phyloP scores from a whole-genome alignment of 2,888 invertebrate genomes.

The Leucoma salicis region DNA sequence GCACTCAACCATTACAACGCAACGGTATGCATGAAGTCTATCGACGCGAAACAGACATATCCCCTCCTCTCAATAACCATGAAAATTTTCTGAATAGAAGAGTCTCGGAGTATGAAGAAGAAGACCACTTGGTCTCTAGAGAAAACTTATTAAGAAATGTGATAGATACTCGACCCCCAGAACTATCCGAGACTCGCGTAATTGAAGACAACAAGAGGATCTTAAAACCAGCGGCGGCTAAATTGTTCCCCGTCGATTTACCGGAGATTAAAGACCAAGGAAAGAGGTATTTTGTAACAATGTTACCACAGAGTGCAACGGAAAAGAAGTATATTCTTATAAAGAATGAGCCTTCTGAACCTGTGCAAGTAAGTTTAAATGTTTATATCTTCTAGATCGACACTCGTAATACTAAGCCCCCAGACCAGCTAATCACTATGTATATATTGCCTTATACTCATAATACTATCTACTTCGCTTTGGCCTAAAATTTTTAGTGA shows the following conservation, averaged over 20 bases:
- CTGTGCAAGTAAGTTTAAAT: constrained; percentile 61
- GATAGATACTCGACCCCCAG: constrained; percentile 52
- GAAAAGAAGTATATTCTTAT: constrained; percentile 86
- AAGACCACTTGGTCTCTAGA: constrained; percentile 56
- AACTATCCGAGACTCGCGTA: constrained; percentile 60
- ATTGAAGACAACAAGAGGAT: constrained; percentile 62
- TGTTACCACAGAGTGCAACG: constrained; percentile 62
- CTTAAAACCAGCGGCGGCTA: constrained; percentile 70
- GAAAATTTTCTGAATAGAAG: constrained; percentile 67
- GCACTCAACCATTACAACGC: constrained; percentile 46
- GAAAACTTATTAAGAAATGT: constrained; percentile 49
- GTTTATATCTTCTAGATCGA: neutral
- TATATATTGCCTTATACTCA: too few species aligned
- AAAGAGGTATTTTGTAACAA: constrained; percentile 63
- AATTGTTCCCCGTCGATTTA: constrained; percentile 63
- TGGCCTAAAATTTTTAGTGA: too few species aligned
- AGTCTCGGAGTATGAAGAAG: constrained; percentile 71
- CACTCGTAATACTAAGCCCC: too few species aligned
- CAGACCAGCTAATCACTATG: too few species aligned
- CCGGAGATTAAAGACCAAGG: constrained; percentile 59
- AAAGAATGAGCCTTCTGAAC: constrained; percentile 82
- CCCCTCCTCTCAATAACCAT: constrained; percentile 58
- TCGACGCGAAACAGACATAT: constrained; percentile 53
- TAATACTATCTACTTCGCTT: too few species aligned
- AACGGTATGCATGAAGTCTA: constrained; percentile 69